phyloP scores from a whole-genome alignment of 2,797 vertebrate genomes.

The Hephaestus fuliginosus region DNA sequence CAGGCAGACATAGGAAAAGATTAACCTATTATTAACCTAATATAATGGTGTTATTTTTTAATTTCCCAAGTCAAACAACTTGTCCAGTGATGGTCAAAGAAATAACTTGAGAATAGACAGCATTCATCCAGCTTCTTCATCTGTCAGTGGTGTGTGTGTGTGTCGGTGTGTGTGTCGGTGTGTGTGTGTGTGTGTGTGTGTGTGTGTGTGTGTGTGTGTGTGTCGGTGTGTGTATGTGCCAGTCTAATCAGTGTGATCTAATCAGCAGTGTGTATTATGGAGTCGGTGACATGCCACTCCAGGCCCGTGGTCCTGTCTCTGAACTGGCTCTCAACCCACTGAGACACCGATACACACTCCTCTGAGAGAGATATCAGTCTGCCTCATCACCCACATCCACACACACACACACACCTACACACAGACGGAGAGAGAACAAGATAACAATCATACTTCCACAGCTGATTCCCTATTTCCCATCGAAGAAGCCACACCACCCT shows the following conservation, averaged over 20 bases:
- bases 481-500: conserved; percentile 61
- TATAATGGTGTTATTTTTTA: conserved; percentile 12
- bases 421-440: conserved; percentile 70
- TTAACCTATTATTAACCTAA: background rate
- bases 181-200: conserved; percentile 37
- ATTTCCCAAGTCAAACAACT: background rate
- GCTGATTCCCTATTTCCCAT: conserved; percentile 86
- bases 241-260: conserved; percentile 76
- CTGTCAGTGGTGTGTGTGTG: conserved; percentile 16
- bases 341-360: conserved; percentile 77
- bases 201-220: conserved; percentile 25
- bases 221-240: conserved; percentile 33
- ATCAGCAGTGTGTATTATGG: conserved; percentile 75
- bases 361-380: conserved; percentile 80
- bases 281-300: conserved; percentile 80
- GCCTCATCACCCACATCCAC: conserved; percentile 71
- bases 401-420: conserved; percentile 48
- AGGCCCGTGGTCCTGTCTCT: conserved; percentile 77
- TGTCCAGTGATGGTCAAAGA: background rate
- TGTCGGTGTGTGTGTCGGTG: conserved; percentile 23
- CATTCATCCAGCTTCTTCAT: conserved; percentile 8
- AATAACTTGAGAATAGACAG: background rate
- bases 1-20: background rate
- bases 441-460: conserved; percentile 88
- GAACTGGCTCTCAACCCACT: conserved; percentile 79